These are phyloP conservation scores for Bradypodion pumilum DNA, from an alignment of 2,797 vertebrate species.

Conservation along the genomic window DNA sequence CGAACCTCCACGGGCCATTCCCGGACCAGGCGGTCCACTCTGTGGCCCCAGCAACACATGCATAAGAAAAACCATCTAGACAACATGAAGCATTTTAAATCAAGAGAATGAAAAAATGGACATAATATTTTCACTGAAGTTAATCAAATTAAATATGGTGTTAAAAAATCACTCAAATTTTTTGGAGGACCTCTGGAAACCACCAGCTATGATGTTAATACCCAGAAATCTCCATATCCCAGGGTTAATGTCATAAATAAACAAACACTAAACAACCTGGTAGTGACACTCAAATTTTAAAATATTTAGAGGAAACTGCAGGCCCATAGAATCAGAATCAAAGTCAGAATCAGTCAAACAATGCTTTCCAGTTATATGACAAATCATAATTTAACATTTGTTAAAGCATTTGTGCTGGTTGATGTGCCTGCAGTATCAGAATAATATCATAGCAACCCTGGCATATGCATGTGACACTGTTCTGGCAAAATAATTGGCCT, in stretches of 20 bases:
- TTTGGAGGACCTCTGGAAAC: no score
- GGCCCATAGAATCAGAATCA: not conserved
- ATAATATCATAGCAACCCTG: slow-evolving; percentile 16
- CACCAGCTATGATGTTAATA: no score
- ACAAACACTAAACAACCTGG: not conserved
- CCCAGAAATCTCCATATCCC: not conserved
- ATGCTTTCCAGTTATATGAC: not conserved
- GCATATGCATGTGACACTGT: not conserved
- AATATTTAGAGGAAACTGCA: not conserved
- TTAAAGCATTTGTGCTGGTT: not conserved
- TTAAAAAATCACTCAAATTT: no score
- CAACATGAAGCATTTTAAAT: not conserved
- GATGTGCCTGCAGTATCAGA: not conserved
- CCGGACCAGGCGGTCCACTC: no score
- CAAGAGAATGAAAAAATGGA: not conserved
- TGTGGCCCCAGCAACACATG: no score
- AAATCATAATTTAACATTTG: not conserved
- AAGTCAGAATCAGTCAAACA: not conserved
- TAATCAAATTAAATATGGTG: not conserved
- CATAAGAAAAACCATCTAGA: not conserved
- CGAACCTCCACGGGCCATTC: no score
- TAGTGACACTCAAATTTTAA: not conserved
- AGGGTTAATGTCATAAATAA: not conserved
- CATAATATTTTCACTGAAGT: not conserved
- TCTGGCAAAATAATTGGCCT: not conserved